These are phyloP conservation scores for Cnemophilus loriae DNA, from an alignment of 2,113 vertebrate species.

Conservation along the genomic window DNA sequence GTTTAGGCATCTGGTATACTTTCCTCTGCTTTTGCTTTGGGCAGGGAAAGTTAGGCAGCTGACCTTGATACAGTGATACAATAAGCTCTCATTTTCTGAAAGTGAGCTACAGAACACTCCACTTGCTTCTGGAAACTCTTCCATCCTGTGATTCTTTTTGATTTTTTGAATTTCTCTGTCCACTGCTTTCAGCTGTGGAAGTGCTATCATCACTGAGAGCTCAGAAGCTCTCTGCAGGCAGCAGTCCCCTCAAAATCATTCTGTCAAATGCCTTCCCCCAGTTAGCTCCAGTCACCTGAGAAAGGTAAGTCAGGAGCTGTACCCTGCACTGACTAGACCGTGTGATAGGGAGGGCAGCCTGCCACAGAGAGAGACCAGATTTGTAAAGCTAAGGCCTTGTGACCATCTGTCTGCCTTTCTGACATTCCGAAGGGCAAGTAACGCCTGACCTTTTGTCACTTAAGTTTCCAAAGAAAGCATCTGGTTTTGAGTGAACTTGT, in stretches of 20 bases:
- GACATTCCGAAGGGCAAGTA: neutral
- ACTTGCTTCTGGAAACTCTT: neutral
- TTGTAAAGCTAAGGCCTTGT: neutral
- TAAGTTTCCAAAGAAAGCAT: neutral
- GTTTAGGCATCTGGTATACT: neutral
- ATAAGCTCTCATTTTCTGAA: neutral
- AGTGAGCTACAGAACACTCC: neutral
- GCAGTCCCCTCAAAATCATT: neutral
- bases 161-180: neutral
- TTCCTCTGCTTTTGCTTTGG: neutral
- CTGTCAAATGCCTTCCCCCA: neutral
- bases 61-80: neutral
- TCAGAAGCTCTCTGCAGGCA: neutral
- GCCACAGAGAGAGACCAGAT: neutral
- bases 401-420: neutral
- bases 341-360: neutral
- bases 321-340: neutral
- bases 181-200: neutral
- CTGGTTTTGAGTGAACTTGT: neutral
- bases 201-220: neutral
- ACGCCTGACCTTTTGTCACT: neutral
- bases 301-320: neutral
- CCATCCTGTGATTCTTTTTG: neutral
- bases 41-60: neutral
- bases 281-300: neutral